Conservation (phyloP, 2,113 vertebrate species). For the Anolis sagrei region DNA sequence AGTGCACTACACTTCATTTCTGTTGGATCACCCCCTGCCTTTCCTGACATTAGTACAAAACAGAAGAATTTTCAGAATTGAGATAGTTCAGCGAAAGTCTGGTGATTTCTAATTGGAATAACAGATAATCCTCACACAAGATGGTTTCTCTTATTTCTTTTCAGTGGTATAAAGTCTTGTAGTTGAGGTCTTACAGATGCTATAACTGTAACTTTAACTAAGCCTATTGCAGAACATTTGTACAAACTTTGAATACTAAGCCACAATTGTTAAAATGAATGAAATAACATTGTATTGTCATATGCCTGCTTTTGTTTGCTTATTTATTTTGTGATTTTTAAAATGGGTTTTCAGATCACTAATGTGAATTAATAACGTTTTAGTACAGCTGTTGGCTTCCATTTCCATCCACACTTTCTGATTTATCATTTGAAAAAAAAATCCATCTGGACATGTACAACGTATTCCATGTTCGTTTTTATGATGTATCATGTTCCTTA, state of each 20-base stretch:
- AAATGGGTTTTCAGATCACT: constrained; percentile 56
- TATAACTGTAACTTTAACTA: constrained; percentile 58
- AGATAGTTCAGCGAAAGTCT: constrained; percentile 65
- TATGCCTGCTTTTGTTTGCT: constrained; percentile 67
- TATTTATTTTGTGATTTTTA: constrained; percentile 63
- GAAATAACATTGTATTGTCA: constrained; percentile 66
- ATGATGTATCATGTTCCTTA: constrained; percentile 53
- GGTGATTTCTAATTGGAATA: constrained; percentile 55
- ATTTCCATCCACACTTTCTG: constrained; percentile 38
- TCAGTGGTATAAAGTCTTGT: constrained; percentile 53
- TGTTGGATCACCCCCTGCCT: constrained; percentile 62
- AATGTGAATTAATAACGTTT: constrained; percentile 67
- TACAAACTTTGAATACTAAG: constrained; percentile 60
- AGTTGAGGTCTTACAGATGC: constrained; percentile 41
- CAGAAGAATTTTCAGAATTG: constrained; percentile 24
- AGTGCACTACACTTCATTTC: constrained; percentile 60
- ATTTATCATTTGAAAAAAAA: constrained; percentile 61
- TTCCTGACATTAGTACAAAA: constrained; percentile 56
- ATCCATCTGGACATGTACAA: constrained; percentile 51
- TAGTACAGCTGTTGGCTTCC: constrained; percentile 65
- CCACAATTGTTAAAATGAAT: constrained; percentile 66
- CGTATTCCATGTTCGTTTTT: constrained; percentile 62
- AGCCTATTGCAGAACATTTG: constrained; percentile 54
- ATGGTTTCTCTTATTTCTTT: constrained; percentile 58
- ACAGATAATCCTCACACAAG: constrained; percentile 32